Percentiles rank a stretch among this genome's conserved stretches.
phyloP scores from a whole-genome alignment of 2,113 vertebrate genomes.

The Daphoenositta chrysoptera region DNA sequence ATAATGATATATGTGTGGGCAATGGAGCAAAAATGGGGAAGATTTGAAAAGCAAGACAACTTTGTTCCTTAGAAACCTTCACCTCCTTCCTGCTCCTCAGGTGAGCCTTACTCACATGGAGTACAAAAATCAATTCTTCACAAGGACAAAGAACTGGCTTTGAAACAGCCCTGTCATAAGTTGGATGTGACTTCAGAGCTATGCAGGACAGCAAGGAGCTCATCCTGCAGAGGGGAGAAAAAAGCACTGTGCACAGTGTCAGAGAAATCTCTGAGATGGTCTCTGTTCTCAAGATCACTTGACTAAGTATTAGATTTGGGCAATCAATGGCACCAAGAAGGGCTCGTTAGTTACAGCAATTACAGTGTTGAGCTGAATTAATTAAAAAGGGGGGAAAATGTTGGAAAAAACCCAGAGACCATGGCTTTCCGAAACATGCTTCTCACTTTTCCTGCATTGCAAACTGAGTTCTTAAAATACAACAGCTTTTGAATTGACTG shows the following conservation, averaged over 20 bases:
- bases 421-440: slow-evolving; percentile 61
- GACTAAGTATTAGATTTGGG: slow-evolving; percentile 74
- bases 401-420: neutral
- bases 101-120: neutral
- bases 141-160: slow-evolving; percentile 10
- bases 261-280: slow-evolving; percentile 69
- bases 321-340: slow-evolving; percentile 62
- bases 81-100: slow-evolving; percentile 28
- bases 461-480: slow-evolving; percentile 74
- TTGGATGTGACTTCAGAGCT: slow-evolving; percentile 52
- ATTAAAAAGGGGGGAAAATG: slow-evolving; percentile 8
- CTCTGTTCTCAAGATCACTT: slow-evolving; percentile 80
- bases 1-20: slow-evolving; percentile 89
- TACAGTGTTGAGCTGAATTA: slow-evolving; percentile 28
- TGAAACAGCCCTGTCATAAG: neutral
- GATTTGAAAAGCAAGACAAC: slow-evolving; percentile 82
- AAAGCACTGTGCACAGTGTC: neutral
- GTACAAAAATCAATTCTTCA: slow-evolving; percentile 33
- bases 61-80: slow-evolving; percentile 80
- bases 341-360: slow-evolving; percentile 62
- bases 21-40: slow-evolving; percentile 80
- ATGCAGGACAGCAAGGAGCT: slow-evolving; percentile 72
- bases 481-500: slow-evolving; percentile 60
- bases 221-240: slow-evolving; percentile 65
- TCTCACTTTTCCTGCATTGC: slow-evolving; percentile 70